Evolutionary conservation across 2,888 invertebrate species (phyloP), one percentile per base, ranked within the genome.

Genomic region (Diarsia brunnea): DNA sequence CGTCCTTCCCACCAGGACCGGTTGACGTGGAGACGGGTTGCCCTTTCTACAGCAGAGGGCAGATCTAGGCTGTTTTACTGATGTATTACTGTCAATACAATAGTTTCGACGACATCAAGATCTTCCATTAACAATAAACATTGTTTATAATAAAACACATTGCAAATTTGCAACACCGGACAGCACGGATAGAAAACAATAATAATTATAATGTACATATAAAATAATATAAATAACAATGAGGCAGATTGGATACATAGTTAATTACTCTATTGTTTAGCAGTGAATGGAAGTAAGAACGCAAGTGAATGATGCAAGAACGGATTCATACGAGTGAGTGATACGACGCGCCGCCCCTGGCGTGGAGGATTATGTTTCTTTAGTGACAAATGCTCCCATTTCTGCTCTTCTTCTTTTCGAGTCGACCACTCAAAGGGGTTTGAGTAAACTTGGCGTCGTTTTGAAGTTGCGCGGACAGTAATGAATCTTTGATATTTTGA

Each of bases 251-350:
- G 91, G 89, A 89, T 90, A 89, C 88, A 88, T 88, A 82, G 90
- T 89, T 93, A 93, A 93, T 93, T 92, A 92, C 86, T 84, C 91
- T 87, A 93, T 93, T 93, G 93, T 93, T 92, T 82, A 64, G 69
- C 49, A 75, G 70, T 72, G 80, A 87, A 84, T 82, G 75, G 79
- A 68, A 76, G 63, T 78, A 82, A 84, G 76, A 83, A 84, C 79
- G 75, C 75, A 55, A 75, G 74, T 79, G 81, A 79, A 84, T 82
- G 82, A 84, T 85, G 87, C 84, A 86, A 89, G 85, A 87, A 78
- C 79, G 69, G 79, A 69, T 38, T 38, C 38, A 38, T 38, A 38
- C 38, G 38, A 38, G 38, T 38, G 38, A 38, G 38, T 38, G 38
- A 38, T 38, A 38, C 38, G 38, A 38, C 38, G 38, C 38, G 31